phyloP scores from a whole-genome alignment of 2,113 vertebrate species.

The Marcusenius ussheri region DNA sequence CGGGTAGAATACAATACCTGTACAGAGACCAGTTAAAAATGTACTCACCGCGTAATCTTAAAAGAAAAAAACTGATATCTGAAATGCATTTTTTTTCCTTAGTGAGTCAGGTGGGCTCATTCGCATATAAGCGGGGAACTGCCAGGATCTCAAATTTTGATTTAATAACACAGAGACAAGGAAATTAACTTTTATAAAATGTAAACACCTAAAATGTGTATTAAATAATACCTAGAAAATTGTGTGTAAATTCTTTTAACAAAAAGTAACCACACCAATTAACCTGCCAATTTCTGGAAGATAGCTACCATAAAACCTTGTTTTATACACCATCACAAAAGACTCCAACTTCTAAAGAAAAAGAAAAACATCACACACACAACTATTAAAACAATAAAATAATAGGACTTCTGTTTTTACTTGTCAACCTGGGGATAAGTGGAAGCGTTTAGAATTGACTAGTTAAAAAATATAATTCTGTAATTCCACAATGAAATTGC shows the following conservation, averaged over 20 bases:
- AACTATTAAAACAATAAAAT: slow-evolving; percentile 2
- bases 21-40: neutral
- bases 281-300: slow-evolving; percentile 1
- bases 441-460: neutral
- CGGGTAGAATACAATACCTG: neutral
- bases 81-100: neutral
- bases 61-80: neutral
- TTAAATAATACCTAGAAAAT: slow-evolving; percentile 28
- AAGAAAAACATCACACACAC: neutral
- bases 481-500: slow-evolving; percentile 10
- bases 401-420: neutral
- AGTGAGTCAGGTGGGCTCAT: neutral
- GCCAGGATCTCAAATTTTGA: neutral
- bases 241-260: neutral
- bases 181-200: slow-evolving; percentile 30
- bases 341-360: neutral
- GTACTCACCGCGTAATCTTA: neutral
- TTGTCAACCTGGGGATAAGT: neutral
- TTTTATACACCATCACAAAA: slow-evolving; percentile 8
- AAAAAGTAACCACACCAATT: slow-evolving; percentile 1
- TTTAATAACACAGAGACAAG: slow-evolving; percentile 1
- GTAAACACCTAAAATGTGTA: slow-evolving; percentile 25
- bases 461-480: slow-evolving; percentile 8
- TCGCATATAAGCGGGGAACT: neutral
- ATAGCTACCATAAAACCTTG: neutral